Base-by-base conservation (phyloP, 2,888 invertebrate species). In the Lepidochrysops patricia region DNA sequence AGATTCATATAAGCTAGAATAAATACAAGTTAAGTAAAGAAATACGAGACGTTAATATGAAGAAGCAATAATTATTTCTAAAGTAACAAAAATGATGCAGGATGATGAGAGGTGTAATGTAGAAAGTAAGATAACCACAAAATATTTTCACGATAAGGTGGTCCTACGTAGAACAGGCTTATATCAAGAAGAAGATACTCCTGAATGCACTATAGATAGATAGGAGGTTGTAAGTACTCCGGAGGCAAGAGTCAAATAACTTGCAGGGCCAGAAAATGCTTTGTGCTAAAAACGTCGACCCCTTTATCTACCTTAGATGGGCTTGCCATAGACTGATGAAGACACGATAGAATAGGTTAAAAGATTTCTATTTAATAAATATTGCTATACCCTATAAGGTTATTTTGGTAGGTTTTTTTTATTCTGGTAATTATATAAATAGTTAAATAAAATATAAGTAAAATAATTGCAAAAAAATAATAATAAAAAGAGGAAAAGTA, bases 271-370 rank as follows among this genome's bases (percentile, higher is more conserved):
- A 85, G 86, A 86, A 84, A 84, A 84, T 78, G 83, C 81, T 85
- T 86, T 86, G 87, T 85, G 85, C 85, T 87, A 86, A 85, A 87
- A 88, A 86, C 82, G 84, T 88, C 85, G 85, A 84, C 86, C 84
- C 77, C 13, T 82, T 84, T 87, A 87, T 88, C 87, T 84, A 26
- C 70, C 74, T 77, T 73, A 81, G 79, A 85, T 82, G 82, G 83
- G 80, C 75, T 70, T 70, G 60, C 80, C 83, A 86, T 77, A 87
- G 87, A 84, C 68, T 61, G 60, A 57, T 52, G 57, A 32, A 25
- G 32, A 57, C 37, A 37, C 32, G 29, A 27, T 54, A 54, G 32
- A 15, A 32, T 32, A 19, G 19, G 32, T 5, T 19, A 32, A 13
- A 0, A n/a, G 9, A 29, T 29, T 29, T 37, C 7, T 2, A 15